Evolutionary conservation across 2,888 invertebrate species (phyloP).

Genomic region (Cheilosia vulpina): DNA sequence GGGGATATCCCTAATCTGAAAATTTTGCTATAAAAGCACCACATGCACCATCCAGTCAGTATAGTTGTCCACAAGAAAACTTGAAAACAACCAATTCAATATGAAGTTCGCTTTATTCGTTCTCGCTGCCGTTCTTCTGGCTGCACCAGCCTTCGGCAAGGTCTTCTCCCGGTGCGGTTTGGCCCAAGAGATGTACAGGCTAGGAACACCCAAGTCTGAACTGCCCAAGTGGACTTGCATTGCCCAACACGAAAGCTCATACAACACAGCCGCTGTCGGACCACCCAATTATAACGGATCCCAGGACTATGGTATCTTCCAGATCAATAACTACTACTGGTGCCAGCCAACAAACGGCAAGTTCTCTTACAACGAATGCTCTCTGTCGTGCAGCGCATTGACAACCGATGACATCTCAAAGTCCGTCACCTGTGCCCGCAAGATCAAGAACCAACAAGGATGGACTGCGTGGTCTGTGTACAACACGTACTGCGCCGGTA

Average conservation of each 20-base stretch:
- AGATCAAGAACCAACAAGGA: slow-evolving; percentile 75
- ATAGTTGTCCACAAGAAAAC: slow-evolving; percentile 8
- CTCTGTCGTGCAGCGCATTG: too few species aligned
- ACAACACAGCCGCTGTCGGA: slow-evolving; percentile 84
- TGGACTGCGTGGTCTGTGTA: slow-evolving; percentile 81
- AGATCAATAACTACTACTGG: too few species aligned
- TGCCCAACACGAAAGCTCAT: slow-evolving; percentile 80
- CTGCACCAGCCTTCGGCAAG: slow-evolving; percentile 76
- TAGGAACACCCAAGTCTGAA: slow-evolving; percentile 80
- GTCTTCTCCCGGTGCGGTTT: slow-evolving; percentile 79
- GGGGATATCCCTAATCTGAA: too few species aligned
- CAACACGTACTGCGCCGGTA: slow-evolving; percentile 77
- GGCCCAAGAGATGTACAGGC: slow-evolving; percentile 80
- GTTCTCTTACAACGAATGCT: too few species aligned
- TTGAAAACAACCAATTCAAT: slow-evolving; percentile 8
- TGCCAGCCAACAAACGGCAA: too few species aligned
- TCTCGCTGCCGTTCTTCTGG: slow-evolving; percentile 56
- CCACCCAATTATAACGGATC: slow-evolving; percentile 84
- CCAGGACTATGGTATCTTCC: slow-evolving; percentile 82
- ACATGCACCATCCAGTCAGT: too few species aligned
- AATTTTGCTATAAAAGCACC: too few species aligned
- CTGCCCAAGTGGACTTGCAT: slow-evolving; percentile 80
- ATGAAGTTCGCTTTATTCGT: slow-evolving; percentile 46
- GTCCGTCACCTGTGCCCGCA: slow-evolving; percentile 79
- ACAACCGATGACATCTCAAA: slow-evolving; percentile 70